Evolutionary conservation across 2,113 vertebrate genomes (phyloP).

Genomic region (Planiliza haematocheilus): DNA sequence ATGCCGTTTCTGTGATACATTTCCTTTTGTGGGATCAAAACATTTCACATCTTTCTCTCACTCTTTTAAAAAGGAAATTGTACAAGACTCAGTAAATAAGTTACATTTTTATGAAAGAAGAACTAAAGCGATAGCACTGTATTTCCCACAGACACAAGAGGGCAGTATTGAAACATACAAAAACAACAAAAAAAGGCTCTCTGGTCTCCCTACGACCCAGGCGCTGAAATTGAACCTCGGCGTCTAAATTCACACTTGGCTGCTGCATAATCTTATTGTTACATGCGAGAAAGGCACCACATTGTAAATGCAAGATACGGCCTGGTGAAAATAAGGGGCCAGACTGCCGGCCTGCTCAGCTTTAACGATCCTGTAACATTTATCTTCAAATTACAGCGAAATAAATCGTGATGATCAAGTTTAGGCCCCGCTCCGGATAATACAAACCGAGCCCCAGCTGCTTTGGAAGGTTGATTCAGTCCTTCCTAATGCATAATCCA

Average conservation of each 20-base stretch:
- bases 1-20: too few species aligned
- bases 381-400: constrained; percentile 42
- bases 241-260: constrained; percentile 28
- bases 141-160: constrained; percentile 70
- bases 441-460: constrained; percentile 40
- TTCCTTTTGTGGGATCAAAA: too few species aligned
- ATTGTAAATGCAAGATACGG: constrained; percentile 25
- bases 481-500: constrained; percentile 76
- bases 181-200: neutral
- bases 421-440: constrained; percentile 48
- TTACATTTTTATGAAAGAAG: neutral
- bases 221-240: constrained; percentile 24
- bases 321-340: neutral
- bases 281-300: constrained; percentile 12
- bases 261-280: constrained; percentile 39
- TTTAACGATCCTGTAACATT: constrained; percentile 41
- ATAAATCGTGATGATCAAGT: constrained; percentile 56
- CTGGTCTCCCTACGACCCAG: constrained; percentile 2
- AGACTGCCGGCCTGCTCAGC: constrained; percentile 13
- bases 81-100: neutral
- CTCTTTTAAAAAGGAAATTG: neutral
- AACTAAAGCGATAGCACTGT: too few species aligned
- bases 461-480: constrained; percentile 63
- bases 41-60: neutral
- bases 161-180: constrained; percentile 80